These are phyloP conservation scores for Micromys minutus DNA, from an alignment of 2,113 vertebrate genomes.

Conservation along the genomic window DNA sequence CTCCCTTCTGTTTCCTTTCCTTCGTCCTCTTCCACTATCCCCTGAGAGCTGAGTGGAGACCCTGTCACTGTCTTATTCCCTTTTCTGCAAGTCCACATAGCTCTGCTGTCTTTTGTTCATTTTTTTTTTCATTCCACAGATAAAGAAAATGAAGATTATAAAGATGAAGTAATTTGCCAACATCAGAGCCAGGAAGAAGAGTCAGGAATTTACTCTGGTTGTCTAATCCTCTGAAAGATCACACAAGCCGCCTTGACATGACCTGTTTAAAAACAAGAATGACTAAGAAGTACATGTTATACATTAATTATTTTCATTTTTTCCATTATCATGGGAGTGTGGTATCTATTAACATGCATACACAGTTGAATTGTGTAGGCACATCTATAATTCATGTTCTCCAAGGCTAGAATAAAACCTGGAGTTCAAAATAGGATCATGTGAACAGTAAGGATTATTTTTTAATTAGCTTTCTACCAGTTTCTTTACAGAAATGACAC, in stretches of 20 bases:
- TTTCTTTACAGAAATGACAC: background rate
- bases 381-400: background rate
- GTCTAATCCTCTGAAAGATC: background rate
- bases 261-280: background rate
- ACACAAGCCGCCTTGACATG: background rate
- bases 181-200: background rate
- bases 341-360: background rate
- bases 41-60: background rate
- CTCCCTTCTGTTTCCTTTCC: background rate
- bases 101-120: background rate
- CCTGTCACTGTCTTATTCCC: background rate
- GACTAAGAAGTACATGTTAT: background rate
- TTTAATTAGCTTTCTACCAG: background rate
- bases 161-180: background rate
- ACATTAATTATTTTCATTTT: background rate
- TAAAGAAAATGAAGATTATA: background rate
- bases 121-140: background rate
- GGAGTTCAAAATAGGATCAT: background rate
- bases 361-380: background rate
- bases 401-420: background rate
- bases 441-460: background rate
- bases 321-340: background rate
- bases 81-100: background rate
- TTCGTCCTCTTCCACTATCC: background rate
- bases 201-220: background rate